Evolutionary conservation across 2,113 vertebrate genomes (phyloP), one percentile per base, ranked within the genome.

Genomic region (Sinocyclocheilus rhinocerous): DNA sequence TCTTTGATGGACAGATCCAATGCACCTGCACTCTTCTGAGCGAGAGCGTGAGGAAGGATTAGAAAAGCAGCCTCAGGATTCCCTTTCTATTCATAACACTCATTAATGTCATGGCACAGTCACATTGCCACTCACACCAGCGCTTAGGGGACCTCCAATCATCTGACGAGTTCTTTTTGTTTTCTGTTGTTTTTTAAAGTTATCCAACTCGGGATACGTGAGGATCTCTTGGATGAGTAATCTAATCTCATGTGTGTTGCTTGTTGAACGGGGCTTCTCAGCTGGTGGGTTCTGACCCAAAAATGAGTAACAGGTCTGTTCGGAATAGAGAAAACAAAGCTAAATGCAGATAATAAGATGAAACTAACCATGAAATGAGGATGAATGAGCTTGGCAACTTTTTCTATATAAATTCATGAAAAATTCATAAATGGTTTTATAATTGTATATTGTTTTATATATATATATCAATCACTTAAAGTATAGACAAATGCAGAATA

Each of bases 101-200:
- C 88, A 87, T 87, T 89, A 89, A 89, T 87, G 86, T 81, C 72
- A 55, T 85, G 88, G 86, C 88, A 87, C 85, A 72, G 63, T 87
- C 76, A 65, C 57, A 78, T 83, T 57, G 75, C 79, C 59, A n/a
- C 26, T 79, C 83, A 42, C 70, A 59, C 13, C 24, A 67, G 75
- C 1, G 75, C 45, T 76, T 33, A 57, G 76, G 24, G 33, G 39
- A 52, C 24, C 55, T 79, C 77, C 61, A 7, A 45, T 82, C 80
- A 69, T 69, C 61, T 67, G 61, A 67, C 2, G 22, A 82, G 42
- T 10, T 33, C 24, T 18, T 69, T 69, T 69, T 69, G 22, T 26
- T 50, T 69, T 65, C 22, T 26, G 1, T 45, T 48, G 1, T 75
- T 12, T 24, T 75, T 59, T 52, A 1, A 29, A 52, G 45, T 29